phyloP scores from a whole-genome alignment of 2,797 vertebrate genomes.

The Sebastes taczanowskii region DNA sequence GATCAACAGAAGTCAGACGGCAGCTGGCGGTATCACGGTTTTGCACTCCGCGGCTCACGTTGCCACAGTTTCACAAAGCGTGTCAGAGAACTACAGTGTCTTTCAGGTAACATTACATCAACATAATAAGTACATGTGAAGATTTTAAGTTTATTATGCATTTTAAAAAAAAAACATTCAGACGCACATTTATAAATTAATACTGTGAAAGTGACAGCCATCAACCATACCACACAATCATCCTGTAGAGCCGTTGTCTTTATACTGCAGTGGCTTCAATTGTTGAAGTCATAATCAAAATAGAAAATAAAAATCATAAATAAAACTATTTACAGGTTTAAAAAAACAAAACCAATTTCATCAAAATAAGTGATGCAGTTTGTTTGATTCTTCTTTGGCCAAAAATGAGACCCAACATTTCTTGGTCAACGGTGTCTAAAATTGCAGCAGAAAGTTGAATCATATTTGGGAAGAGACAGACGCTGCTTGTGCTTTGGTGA shows the following conservation, averaged over 20 bases:
- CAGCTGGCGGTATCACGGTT: not conserved
- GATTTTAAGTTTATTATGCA: slow-evolving; percentile 64
- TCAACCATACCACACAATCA: slow-evolving; percentile 44
- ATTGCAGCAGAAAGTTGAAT: not conserved
- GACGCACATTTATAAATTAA: slow-evolving; percentile 60
- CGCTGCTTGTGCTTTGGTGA: slow-evolving; percentile 18
- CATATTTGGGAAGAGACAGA: slow-evolving; percentile 14
- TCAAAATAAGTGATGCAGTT: slow-evolving; percentile 11
- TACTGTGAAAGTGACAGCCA: slow-evolving; percentile 48
- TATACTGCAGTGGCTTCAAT: slow-evolving; percentile 48
- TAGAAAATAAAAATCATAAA: slow-evolving; percentile 65
- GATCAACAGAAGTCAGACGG: not conserved
- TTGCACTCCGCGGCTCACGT: too few species aligned
- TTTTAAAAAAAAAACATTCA: slow-evolving; percentile 28
- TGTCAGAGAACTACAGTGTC: too few species aligned
- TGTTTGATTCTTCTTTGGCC: slow-evolving; percentile 37
- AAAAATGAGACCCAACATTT: slow-evolving; percentile 18
- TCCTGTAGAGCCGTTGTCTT: slow-evolving; percentile 13
- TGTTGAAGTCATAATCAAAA: slow-evolving; percentile 26
- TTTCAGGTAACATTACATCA: not conserved
- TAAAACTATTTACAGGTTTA: slow-evolving; percentile 63
- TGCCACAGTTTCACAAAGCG: too few species aligned
- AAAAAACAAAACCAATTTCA: slow-evolving; percentile 35
- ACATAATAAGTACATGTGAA: not conserved
- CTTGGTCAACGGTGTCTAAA: not conserved